phyloP scores from a whole-genome alignment of 2,888 invertebrate species.

The Nomada goodeniana region DNA sequence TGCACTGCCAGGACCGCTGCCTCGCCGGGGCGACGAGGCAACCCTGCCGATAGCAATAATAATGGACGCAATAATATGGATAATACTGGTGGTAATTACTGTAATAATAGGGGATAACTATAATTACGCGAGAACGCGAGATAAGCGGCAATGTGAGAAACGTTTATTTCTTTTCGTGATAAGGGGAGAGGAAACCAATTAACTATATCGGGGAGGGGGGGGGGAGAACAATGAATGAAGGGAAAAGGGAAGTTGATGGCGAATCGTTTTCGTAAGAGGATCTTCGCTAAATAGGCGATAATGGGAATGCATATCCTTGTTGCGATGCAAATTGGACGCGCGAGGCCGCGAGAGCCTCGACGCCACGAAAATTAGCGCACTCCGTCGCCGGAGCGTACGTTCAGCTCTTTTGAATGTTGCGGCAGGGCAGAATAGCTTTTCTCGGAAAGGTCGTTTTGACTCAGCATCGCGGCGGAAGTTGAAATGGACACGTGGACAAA shows the following conservation, averaged over 20 bases:
- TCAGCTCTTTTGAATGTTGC: background rate
- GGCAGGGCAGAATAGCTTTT: background rate
- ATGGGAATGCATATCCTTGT: constrained; percentile 23
- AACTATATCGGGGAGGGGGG: background rate
- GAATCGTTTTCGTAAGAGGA: constrained; percentile 1
- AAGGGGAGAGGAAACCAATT: constrained; percentile 5
- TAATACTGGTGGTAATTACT: constrained; percentile 40
- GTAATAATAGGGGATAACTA: constrained; percentile 42
- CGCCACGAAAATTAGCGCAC: constrained; percentile 16
- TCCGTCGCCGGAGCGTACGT: background rate
- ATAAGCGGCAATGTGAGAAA: constrained; percentile 19
- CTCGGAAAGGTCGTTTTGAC: too few relatives aligned
- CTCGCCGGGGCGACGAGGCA: background rate
- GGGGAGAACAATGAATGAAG: background rate
- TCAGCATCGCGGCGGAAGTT: too few relatives aligned
- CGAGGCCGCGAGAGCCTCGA: background rate
- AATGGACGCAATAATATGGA: constrained; percentile 36
- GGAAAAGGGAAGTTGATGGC: too few relatives aligned
- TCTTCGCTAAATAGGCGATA: constrained; percentile 19
- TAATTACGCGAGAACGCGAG: constrained; percentile 32
- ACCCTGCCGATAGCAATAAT: constrained; percentile 20
- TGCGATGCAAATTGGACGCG: constrained; percentile 26
- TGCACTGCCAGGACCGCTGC: background rate
- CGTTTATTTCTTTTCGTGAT: constrained; percentile 27
- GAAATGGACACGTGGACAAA: too few relatives aligned